These are phyloP conservation scores for Siniperca undulata DNA, from an alignment of 2,797 vertebrate species.

Conservation along the genomic window DNA sequence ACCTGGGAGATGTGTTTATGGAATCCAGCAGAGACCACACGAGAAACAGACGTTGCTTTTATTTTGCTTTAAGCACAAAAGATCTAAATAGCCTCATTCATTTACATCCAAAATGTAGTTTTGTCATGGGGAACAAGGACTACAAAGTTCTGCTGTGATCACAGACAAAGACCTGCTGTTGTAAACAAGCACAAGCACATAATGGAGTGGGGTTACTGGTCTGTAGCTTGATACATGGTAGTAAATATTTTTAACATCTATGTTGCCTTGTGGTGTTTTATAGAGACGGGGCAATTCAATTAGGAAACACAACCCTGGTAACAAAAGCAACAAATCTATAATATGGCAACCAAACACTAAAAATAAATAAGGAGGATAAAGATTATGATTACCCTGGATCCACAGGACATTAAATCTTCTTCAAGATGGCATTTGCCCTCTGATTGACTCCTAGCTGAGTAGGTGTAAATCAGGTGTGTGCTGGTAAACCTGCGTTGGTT, in stretches of 20 bases:
- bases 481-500: slow-evolving; percentile 73
- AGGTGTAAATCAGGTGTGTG: slow-evolving; percentile 76
- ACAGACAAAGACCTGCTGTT: slow-evolving; percentile 56
- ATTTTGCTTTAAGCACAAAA: slow-evolving; percentile 68
- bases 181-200: slow-evolving; percentile 57
- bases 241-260: slow-evolving; percentile 32
- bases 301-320: slow-evolving; percentile 58
- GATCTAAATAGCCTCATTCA: slow-evolving; percentile 54
- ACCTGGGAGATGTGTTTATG: slow-evolving; percentile 92
- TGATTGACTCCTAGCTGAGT: slow-evolving; percentile 68
- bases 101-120: slow-evolving; percentile 54
- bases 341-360: slow-evolving; percentile 49
- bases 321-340: slow-evolving; percentile 61
- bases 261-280: slow-evolving; percentile 35
- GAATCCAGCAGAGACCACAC: slow-evolving; percentile 73
- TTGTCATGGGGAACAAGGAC: slow-evolving; percentile 35
- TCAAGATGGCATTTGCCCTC: slow-evolving; percentile 72
- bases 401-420: slow-evolving; percentile 57
- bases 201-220: slow-evolving; percentile 23
- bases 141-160: slow-evolving; percentile 49
- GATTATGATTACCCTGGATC: slow-evolving; percentile 45
- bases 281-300: slow-evolving; percentile 34
- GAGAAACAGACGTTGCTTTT: slow-evolving; percentile 69
- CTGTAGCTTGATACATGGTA: slow-evolving; percentile 5
- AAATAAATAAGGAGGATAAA: slow-evolving; percentile 49